Base-by-base conservation (phyloP, 2,113 vertebrate species). In the Struthio camelus region DNA sequence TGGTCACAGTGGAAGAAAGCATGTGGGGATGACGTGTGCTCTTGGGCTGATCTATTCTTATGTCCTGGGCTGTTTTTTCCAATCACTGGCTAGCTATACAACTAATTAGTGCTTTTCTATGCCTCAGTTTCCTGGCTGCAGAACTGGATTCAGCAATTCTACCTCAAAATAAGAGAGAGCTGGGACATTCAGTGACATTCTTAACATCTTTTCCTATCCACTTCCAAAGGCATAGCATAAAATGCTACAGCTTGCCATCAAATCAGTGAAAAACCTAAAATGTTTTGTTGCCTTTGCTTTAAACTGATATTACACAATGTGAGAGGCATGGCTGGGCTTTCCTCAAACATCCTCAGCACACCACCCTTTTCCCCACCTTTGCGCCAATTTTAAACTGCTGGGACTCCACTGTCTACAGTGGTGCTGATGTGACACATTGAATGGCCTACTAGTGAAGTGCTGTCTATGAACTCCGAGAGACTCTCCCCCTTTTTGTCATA, bases 1-100 rank as follows among this genome's bases (percentile, higher is more conserved):
- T 85, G 75, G 87, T 91, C 75, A 70, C 70, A 80, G 91, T 48
- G 28, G 78, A 91, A 91, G 77, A 42, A 75, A 91, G 51, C 58
- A 90, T 59, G 73, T 46, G 54, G 51, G 56, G 36, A 71, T 59
- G 38, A 54, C 6, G 23, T 19, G n/a, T 0, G 0, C 28, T 72
- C 78, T 87, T 53, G 81, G 78, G 22, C 40, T 94, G 66, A 79
- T 72, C 71, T 89, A 40, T 64, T 87, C 46, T 79, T 73, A 36
- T 58, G 36, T 69, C 17, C 18, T 86, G 36, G 7, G 8, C 16
- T 88, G 34, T 65, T 70, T 84, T 66, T 48, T n/a, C 59, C 25
- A 53, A 46, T 72, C n/a, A 28, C 12, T 70, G 54, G 24, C 46
- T 87, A 89, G 28, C 27, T 71, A 28, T 42, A 14, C 17, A 89